A percentile compares a stretch with the other conserved stretches of the same genome.
These are phyloP conservation scores for Oscheius sp. DNA, from an alignment of 2,888 invertebrate genomes.

Conservation along the genomic window DNA sequence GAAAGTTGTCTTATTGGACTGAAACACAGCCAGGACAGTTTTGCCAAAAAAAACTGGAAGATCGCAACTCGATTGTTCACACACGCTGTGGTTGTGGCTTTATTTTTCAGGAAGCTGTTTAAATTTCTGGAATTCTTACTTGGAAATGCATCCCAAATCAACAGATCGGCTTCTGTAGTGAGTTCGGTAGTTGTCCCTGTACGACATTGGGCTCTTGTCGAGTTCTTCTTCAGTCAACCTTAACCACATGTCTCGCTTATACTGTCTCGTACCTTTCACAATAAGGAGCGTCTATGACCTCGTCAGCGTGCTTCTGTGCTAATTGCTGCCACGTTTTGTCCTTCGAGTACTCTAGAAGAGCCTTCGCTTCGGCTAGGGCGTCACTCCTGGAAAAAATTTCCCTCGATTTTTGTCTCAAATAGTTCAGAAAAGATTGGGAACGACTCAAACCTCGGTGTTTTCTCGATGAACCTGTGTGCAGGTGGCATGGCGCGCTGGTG, in stretches of 20 bases:
- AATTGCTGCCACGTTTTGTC: slow-evolving; percentile 57
- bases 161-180: slow-evolving; percentile 53
- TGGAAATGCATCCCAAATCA: slow-evolving; percentile 54
- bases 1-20: slow-evolving; percentile 26
- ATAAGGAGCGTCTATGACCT: slow-evolving; percentile 49
- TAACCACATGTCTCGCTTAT: slow-evolving; percentile 6
- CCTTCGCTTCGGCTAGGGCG: slow-evolving; percentile 53
- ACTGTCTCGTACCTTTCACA: slow-evolving; percentile 47
- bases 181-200: slow-evolving; percentile 44
- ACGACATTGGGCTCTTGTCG: slow-evolving; percentile 53
- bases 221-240: slow-evolving; percentile 57
- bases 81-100: neutral
- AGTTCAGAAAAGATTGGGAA: neutral
- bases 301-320: slow-evolving; percentile 45
- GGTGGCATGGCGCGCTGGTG: slow-evolving; percentile 29
- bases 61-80: neutral
- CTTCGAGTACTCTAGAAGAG: slow-evolving; percentile 54
- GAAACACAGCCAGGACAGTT: neutral
- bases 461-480: slow-evolving; percentile 35
- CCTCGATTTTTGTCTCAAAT: neutral
- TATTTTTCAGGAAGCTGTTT: no score
- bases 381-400: slow-evolving; percentile 41
- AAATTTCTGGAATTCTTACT: slow-evolving; percentile 33
- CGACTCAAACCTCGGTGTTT: slow-evolving; percentile 26
- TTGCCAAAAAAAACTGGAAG: neutral